Conservation (phyloP, 2,888 invertebrate species). For the Sclerodermus sp. region DNA sequence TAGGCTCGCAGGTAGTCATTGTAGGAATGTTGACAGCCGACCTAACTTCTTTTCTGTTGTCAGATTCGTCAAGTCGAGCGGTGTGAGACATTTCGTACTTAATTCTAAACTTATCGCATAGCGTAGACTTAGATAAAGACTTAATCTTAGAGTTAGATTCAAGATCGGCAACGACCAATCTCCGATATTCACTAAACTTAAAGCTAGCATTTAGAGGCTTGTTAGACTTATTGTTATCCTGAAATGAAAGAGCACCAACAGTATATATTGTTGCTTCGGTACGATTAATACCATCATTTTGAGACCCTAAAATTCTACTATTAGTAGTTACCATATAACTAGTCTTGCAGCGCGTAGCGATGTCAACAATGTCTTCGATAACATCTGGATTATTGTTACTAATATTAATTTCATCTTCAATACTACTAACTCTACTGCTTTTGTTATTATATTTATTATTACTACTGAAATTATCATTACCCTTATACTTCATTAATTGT, state of each 20-base stretch:
- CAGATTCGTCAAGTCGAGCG: slow-evolving; percentile 41
- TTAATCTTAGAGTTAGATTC: slow-evolving; percentile 51
- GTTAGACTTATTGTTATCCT: slow-evolving; percentile 57
- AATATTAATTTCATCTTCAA: slow-evolving; percentile 31
- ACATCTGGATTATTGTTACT: slow-evolving; percentile 42
- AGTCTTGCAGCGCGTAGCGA: slow-evolving; percentile 51
- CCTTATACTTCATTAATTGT: slow-evolving; percentile 52
- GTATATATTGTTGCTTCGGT: slow-evolving; percentile 58
- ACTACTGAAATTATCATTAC: slow-evolving; percentile 34
- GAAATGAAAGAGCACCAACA: slow-evolving; percentile 61
- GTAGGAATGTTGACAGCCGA: slow-evolving; percentile 56
- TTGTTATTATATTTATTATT: slow-evolving; percentile 30
- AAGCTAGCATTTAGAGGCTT: slow-evolving; percentile 50
- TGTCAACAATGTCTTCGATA: slow-evolving; percentile 46
- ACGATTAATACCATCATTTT: slow-evolving; percentile 56
- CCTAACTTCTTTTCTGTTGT: slow-evolving; percentile 34
- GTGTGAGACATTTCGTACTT: slow-evolving; percentile 49
- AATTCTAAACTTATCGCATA: slow-evolving; percentile 51
- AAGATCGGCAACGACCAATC: slow-evolving; percentile 35
- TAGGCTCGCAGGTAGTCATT: slow-evolving; percentile 58
- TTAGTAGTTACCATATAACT: slow-evolving; percentile 48
- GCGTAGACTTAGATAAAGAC: slow-evolving; percentile 55
- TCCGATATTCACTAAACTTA: slow-evolving; percentile 43
- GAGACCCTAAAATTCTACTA: slow-evolving; percentile 50
- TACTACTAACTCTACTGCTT: slow-evolving; percentile 21